These are phyloP conservation scores for Rafetus swinhoei DNA, from an alignment of 2,113 vertebrate genomes.

Conservation along the genomic window DNA sequence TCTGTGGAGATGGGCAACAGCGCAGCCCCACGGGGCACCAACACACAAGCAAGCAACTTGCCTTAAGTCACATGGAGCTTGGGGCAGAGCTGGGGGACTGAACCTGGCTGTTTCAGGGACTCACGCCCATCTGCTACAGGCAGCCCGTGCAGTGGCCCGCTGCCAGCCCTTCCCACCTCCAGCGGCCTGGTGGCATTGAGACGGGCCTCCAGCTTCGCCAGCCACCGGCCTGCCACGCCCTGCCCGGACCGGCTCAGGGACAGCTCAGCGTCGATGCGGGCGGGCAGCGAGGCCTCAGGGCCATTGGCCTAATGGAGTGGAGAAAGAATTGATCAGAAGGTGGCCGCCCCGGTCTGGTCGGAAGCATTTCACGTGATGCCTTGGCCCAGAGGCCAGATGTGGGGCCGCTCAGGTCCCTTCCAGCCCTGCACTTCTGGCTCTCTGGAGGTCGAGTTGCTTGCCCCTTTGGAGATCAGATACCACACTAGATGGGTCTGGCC, in stretches of 20 bases:
- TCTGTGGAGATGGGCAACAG: not conserved
- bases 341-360: not conserved
- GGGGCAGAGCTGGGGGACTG: no score
- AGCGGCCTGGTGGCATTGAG: conserved; percentile 65
- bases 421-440: not conserved
- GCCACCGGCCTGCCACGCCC: conserved; percentile 58
- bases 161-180: not conserved
- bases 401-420: not conserved
- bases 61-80: no score
- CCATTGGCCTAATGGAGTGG: conserved; percentile 78
- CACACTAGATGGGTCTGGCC: not conserved
- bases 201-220: conserved; percentile 65
- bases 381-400: no score
- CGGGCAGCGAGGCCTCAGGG: conserved; percentile 69
- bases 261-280: conserved; percentile 51
- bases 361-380: not conserved
- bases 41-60: no score
- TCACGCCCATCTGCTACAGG: no score
- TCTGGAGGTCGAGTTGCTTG: not conserved
- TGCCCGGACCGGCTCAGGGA: conserved; percentile 51
- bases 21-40: not conserved
- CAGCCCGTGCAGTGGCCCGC: no score
- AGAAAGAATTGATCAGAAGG: not conserved
- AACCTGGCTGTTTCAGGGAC: no score
- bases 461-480: not conserved